A percentile compares a stretch with the other conserved stretches of the same genome.
phyloP scores from a whole-genome alignment of 1,140 invertebrate genomes.

The Cyphomyrmex costatus region DNA sequence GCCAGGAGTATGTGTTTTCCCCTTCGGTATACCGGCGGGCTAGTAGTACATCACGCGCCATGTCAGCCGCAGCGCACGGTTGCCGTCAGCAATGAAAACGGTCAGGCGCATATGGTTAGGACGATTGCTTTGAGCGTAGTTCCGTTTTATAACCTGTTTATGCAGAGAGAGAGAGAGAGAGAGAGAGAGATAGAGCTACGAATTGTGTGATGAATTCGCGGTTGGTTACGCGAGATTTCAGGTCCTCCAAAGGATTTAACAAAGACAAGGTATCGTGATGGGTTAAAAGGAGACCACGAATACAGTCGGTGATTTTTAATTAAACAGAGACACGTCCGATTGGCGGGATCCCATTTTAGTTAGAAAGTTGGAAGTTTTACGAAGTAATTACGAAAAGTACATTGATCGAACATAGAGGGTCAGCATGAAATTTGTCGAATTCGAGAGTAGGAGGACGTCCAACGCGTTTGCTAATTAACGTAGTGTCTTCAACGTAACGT shows the following conservation, averaged over 20 bases:
- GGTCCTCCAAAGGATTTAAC: neutral
- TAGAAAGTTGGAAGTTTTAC: slow-evolving; percentile 2
- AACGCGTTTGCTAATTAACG: slow-evolving; percentile 22
- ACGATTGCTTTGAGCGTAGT: slow-evolving; percentile 33
- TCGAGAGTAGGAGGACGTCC: neutral
- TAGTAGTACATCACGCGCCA: slow-evolving; percentile 54
- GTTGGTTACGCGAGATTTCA: neutral
- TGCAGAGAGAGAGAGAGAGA: neutral
- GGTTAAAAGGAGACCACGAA: neutral
- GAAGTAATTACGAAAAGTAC: neutral
- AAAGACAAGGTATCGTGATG: no score
- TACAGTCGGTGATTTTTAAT: neutral
- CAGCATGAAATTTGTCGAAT: neutral
- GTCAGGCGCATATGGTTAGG: slow-evolving; percentile 4
- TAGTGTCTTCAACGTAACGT: neutral
- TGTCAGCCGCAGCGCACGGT: slow-evolving; percentile 49
- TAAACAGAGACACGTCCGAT: neutral
- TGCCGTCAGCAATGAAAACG: slow-evolving; percentile 46
- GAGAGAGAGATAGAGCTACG: neutral
- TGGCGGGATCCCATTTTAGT: neutral
- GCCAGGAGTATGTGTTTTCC: slow-evolving; percentile 22
- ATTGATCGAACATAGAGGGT: no score
- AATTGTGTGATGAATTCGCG: neutral
- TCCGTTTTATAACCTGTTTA: slow-evolving; percentile 30
- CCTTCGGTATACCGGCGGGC: neutral